Evolutionary conservation across 2,797 vertebrate genomes (phyloP), one percentile per base, ranked within the genome.

Genomic region (Hafferia zeledoni): DNA sequence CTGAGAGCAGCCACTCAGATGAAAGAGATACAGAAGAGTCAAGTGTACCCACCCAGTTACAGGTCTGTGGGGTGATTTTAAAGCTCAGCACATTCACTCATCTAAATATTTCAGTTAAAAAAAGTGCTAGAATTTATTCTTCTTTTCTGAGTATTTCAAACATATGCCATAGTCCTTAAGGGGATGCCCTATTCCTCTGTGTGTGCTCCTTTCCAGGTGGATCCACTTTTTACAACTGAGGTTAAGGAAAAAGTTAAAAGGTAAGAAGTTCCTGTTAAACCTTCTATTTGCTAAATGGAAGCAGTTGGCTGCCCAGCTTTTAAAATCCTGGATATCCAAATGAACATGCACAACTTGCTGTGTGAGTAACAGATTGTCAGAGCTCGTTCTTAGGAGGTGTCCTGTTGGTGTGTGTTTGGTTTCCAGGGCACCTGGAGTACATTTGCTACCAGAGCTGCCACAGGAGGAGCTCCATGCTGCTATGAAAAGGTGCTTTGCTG

Each of bases 401-500:
- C 6, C 30, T 69, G 2, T 33, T 17, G 24, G 14, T 83, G 24
- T 50, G 17, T 9, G 0, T 81, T 70, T 86, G 24, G 30, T 96
- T 95, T 90, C 19, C 92, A 99, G 99, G 96, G 93, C 97, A 41
- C 82, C 97, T 1, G 99, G 99, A 70, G 98, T 99, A 65, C 98
- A 98, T 64, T 90, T 99, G 92, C 91, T 99, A 17, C 96, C 86
- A 18, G 99, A 99, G 97, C 98, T 99, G 95, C 97, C 98, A 14
- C 99, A 98, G 80, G 97, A 93, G 72, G 98, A 99, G 91, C 98
- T 99, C 9, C 99, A 99, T 3, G 98, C 99, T 3, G 98, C 97
- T 19, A 84, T 99, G 95, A 98, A 94, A 95, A 98, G 94, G 68
- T 98, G 98, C 90, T 99, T 98, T 52, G 98, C 99, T 0, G 83